phyloP scores from a whole-genome alignment of 1,140 invertebrate species.

The Platorchestia sp. region DNA sequence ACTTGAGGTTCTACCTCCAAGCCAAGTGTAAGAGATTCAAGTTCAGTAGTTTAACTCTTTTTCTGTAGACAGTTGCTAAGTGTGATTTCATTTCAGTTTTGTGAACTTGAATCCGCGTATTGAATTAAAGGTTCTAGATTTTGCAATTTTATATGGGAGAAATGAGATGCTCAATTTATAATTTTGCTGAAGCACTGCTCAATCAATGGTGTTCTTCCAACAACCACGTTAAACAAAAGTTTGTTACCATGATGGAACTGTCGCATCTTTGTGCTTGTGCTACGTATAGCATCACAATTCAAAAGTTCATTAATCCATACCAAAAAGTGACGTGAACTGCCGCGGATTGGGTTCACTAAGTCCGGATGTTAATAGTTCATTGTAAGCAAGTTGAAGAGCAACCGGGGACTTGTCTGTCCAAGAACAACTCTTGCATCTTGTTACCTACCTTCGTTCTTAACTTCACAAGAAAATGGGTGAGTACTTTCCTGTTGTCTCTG shows the following conservation, averaged over 20 bases:
- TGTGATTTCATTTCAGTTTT: not conserved
- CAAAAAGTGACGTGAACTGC: not conserved
- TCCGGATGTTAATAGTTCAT: not conserved
- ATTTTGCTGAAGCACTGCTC: not conserved
- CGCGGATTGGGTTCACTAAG: not conserved
- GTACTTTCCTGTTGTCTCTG: not conserved
- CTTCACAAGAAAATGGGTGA: not conserved
- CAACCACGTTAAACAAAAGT: not conserved
- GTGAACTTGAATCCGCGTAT: not conserved
- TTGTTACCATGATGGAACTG: not conserved
- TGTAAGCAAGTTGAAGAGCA: not conserved
- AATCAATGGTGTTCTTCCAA: not conserved
- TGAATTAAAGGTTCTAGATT: not conserved
- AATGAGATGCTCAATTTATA: not conserved
- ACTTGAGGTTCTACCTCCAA: not conserved
- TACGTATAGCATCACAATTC: not conserved
- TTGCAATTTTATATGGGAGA: not conserved
- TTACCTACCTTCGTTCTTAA: not conserved
- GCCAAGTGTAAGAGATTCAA: not conserved
- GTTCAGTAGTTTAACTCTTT: not conserved
- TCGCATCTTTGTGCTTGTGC: not conserved
- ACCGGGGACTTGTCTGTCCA: not conserved
- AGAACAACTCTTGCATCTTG: not conserved
- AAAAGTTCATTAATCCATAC: not conserved
- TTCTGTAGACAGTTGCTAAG: not conserved